Conservation (phyloP, 1,140 invertebrate species). For the Polyergus mexicanus region DNA sequence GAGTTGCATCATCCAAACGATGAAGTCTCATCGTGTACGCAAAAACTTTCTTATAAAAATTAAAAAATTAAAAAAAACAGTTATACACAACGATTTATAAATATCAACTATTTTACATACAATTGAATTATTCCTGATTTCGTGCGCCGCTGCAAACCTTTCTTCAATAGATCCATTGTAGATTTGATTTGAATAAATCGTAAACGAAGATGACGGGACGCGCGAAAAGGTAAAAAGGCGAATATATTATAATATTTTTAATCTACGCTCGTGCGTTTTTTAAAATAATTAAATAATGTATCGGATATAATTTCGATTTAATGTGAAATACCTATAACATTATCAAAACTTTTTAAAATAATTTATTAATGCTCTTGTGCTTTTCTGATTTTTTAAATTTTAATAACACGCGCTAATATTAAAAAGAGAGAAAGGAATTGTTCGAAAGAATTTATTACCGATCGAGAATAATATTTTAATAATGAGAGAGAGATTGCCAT, state of each 20-base stretch:
- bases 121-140: conserved; percentile 4
- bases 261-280: neutral
- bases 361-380: neutral
- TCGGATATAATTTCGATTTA: neutral
- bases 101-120: conserved; percentile 19
- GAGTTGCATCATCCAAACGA: conserved; percentile 31
- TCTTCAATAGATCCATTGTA: neutral
- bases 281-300: conserved; percentile 2
- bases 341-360: neutral
- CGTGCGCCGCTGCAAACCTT: neutral
- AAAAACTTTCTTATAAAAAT: neutral
- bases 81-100: neutral
- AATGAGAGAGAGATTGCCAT: neutral
- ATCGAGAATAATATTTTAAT: conserved; percentile 14
- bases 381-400: too few species aligned
- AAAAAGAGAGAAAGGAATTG: neutral
- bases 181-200: neutral
- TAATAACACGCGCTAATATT: too few species aligned
- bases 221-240: neutral
- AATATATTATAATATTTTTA: conserved; percentile 20
- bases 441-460: neutral
- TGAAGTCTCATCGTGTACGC: neutral
- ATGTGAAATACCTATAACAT: neutral
- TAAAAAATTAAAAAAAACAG: neutral
- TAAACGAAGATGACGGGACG: neutral